Conservation (phyloP, 2,797 vertebrate species). For the Hafferia zeledoni region DNA sequence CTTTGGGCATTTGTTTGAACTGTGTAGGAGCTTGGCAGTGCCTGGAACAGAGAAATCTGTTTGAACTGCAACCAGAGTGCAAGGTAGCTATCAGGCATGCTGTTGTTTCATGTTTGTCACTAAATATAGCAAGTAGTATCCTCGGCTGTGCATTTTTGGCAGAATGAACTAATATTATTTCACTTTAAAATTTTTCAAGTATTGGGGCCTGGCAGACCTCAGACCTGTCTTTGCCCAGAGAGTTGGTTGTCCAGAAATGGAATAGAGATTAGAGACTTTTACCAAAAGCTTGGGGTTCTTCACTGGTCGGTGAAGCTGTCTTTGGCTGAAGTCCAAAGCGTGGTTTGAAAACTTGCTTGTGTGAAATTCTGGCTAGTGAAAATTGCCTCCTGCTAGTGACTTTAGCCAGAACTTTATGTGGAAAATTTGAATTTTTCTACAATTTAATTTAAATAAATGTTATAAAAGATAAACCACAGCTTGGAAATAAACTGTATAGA, state of each 20-base stretch:
- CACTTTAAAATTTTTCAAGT: background rate
- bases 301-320: background rate
- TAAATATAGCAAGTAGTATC: background rate
- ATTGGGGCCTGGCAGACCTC: background rate
- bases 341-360: background rate
- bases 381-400: background rate
- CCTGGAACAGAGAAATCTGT: background rate
- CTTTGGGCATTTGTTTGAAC: background rate
- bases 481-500: background rate
- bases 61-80: background rate
- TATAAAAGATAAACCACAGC: background rate
- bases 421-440: background rate
- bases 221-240: background rate
- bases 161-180: background rate
- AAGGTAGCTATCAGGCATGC: background rate
- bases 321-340: background rate
- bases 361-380: background rate
- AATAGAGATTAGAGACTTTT: background rate
- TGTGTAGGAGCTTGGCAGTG: background rate
- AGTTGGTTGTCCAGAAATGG: background rate
- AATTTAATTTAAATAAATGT: background rate
- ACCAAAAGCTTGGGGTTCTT: background rate
- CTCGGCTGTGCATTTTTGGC: background rate
- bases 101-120: background rate
- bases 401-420: background rate